phyloP scores from a whole-genome alignment of 2,113 vertebrate genomes.

The Perca fluviatilis region DNA sequence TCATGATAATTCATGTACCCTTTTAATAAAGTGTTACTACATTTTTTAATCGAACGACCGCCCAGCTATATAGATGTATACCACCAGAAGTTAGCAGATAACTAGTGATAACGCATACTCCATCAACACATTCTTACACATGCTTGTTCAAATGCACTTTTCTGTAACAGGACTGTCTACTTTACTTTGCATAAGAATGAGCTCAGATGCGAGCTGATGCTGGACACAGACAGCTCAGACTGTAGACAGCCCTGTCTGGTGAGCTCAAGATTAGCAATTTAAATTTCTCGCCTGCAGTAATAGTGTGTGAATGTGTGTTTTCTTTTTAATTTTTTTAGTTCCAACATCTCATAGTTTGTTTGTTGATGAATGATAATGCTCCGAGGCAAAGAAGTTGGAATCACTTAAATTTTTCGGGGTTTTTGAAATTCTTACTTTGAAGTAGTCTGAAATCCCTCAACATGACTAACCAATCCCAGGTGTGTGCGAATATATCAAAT shows the following conservation, averaged over 20 bases:
- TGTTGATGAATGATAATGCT: neutral
- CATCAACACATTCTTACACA: neutral
- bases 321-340: neutral
- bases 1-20: no score
- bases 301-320: neutral
- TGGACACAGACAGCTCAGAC: conserved; percentile 16
- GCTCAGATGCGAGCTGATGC: neutral
- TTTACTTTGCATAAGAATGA: conserved; percentile 15
- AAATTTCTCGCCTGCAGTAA: neutral
- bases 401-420: neutral
- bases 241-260: neutral
- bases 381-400: neutral
- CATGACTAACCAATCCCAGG: neutral
- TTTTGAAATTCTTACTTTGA: neutral
- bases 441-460: neutral
- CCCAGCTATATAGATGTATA: no score
- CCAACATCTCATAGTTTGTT: neutral
- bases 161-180: neutral
- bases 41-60: no score
- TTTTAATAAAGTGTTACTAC: no score
- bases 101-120: neutral
- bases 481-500: neutral
- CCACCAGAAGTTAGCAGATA: neutral
- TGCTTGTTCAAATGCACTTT: neutral
- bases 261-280: neutral